A percentile compares a stretch with the other conserved stretches of the same genome.
These are phyloP conservation scores for Lymantria monacha DNA, from an alignment of 2,888 invertebrate genomes.

Conservation along the genomic window DNA sequence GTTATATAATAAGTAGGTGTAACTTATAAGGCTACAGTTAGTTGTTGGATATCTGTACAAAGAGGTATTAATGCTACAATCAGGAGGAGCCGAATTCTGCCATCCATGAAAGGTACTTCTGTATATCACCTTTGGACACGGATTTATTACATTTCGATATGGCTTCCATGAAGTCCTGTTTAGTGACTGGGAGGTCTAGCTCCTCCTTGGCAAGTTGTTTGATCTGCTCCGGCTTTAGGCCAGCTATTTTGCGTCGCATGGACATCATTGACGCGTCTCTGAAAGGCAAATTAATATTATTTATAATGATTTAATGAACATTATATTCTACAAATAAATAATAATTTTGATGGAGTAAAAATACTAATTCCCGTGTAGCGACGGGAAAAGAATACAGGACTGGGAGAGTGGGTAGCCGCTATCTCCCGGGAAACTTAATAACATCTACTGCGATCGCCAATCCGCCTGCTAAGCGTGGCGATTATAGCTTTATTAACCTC, in stretches of 20 bases:
- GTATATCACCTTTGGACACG: conserved; percentile 95
- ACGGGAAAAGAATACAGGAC: too few species aligned
- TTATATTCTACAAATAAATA: neutral
- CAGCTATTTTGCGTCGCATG: conserved; percentile 96
- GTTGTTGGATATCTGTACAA: neutral
- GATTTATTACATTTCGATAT: conserved; percentile 97
- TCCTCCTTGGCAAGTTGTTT: conserved; percentile 97
- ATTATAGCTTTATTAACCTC: too few species aligned
- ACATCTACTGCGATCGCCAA: too few species aligned
- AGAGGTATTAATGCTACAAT: conserved; percentile 59
- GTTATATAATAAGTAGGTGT: neutral
- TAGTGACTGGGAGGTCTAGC: conserved; percentile 95
- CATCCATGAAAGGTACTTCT: conserved; percentile 99
- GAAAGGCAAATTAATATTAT: conserved; percentile 25
- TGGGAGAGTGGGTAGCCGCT: too few species aligned
- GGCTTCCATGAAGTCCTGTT: conserved; percentile 96
- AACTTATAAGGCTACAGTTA: neutral
- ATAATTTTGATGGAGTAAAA: neutral
- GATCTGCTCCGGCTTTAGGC: conserved; percentile 96
- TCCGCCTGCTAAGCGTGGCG: too few species aligned
- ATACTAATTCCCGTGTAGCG: neutral
- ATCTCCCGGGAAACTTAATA: too few species aligned
- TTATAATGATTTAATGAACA: neutral
- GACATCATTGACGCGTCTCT: conserved; percentile 99
- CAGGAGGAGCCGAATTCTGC: conserved; percentile 96